phyloP scores from a whole-genome alignment of 2,797 vertebrate species.

The Esox masquinongy region DNA sequence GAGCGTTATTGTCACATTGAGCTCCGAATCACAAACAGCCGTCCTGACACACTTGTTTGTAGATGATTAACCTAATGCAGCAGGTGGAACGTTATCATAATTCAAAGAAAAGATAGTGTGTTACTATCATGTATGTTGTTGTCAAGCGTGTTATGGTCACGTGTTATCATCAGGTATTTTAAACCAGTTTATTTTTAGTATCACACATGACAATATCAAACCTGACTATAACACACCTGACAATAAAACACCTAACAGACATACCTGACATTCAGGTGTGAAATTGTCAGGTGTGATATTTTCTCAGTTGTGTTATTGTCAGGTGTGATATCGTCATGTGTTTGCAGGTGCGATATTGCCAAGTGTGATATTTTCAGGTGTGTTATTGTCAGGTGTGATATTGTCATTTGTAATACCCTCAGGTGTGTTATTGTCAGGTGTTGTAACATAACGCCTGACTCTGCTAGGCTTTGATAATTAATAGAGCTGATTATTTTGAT shows the following conservation, averaged over 20 bases:
- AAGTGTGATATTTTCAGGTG: not conserved
- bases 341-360: not conserved
- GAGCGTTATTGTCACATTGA: no score
- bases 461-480: no score
- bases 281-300: no score
- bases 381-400: not conserved
- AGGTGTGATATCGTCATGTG: not conserved
- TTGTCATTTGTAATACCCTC: not conserved
- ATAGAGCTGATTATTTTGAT: no score
- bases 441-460: no score
- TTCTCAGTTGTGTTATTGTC: not conserved
- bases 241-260: no score
- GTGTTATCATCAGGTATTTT: no score
- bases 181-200: no score
- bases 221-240: no score
- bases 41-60: not conserved
- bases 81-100: not conserved
- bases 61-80: not conserved
- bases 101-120: not conserved
- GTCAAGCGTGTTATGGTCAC: not conserved
- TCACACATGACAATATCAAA: no score
- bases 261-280: not conserved
- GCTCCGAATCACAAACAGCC: not conserved
- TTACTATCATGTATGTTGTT: not conserved
- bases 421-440: not conserved